Conservation (phyloP, 2,888 invertebrate genomes). For the Formica aserva region DNA sequence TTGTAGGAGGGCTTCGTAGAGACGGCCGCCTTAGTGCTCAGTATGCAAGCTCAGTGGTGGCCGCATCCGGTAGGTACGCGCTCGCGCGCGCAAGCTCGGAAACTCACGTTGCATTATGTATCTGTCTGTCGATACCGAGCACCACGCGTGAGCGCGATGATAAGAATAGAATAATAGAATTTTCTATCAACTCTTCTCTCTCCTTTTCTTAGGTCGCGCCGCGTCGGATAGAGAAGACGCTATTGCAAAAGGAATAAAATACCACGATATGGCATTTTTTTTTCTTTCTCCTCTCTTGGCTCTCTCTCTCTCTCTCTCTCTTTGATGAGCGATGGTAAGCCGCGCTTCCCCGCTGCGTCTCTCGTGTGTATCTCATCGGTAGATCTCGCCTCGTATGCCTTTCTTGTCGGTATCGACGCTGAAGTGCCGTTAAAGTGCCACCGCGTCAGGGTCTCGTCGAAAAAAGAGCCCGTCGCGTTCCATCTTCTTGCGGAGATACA, state of each 20-base stretch:
- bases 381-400: conserved; percentile 58
- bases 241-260: conserved; percentile 67
- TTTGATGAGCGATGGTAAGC: conserved; percentile 63
- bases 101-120: conserved; percentile 83
- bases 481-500: conserved; percentile 27
- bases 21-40: conserved; percentile 73
- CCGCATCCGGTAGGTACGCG: conserved; percentile 81
- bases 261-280: conserved; percentile 5
- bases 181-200: conserved; percentile 72
- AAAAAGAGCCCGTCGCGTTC: conserved; percentile 44
- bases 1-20: conserved; percentile 74
- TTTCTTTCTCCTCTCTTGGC: background rate
- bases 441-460: conserved; percentile 32
- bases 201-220: conserved; percentile 15
- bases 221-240: conserved; percentile 10
- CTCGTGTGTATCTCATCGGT: conserved; percentile 65
- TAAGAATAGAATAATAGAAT: conserved; percentile 82
- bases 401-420: conserved; percentile 60
- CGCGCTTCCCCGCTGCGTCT: conserved; percentile 58
- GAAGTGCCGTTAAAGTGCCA: conserved; percentile 58
- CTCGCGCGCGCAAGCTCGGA: conserved; percentile 78
- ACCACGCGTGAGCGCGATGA: conserved; percentile 72
- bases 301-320: background rate
- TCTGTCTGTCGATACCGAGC: conserved; percentile 77
- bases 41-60: conserved; percentile 83